Percentiles rank a stretch among this genome's conserved stretches.
Evolutionary conservation across 2,888 invertebrate genomes (phyloP).

Genomic region (Sabellastarte sp.): DNA sequence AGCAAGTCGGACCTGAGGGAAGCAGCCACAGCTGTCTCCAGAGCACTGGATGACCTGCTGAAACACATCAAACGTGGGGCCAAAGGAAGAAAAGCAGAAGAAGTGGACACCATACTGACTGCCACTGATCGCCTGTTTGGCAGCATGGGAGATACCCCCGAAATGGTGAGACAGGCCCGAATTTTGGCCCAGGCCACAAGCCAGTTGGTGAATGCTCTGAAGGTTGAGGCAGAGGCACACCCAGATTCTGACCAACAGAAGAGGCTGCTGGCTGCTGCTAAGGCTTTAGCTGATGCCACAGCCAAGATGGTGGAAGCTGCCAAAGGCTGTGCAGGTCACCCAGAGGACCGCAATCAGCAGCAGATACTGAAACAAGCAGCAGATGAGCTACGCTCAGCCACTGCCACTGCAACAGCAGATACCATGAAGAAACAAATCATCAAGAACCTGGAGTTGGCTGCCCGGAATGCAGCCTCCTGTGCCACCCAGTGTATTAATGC

Average conservation of each 20-base stretch:
- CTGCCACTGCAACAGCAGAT: conserved; percentile 82
- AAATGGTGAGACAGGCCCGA: conserved; percentile 92
- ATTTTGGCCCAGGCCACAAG: conserved; percentile 89
- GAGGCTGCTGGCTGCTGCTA: conserved; percentile 88
- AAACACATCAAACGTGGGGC: conserved; percentile 76
- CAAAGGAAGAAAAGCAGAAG: not conserved
- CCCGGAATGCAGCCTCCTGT: conserved; percentile 81
- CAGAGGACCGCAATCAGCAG: conserved; percentile 80
- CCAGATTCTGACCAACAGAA: conserved; percentile 86
- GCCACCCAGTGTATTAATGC: conserved; percentile 90
- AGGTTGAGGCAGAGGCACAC: conserved; percentile 87
- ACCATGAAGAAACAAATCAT: conserved; percentile 75
- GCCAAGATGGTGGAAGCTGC: conserved; percentile 96
- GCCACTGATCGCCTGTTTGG: conserved; percentile 86
- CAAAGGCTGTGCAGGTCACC: conserved; percentile 82
- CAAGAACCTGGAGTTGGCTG: conserved; percentile 69
- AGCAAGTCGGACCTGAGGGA: conserved; percentile 73
- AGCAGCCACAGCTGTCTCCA: not conserved
- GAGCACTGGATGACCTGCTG: conserved; percentile 81
- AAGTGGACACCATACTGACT: conserved; percentile 79
- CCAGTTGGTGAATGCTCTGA: conserved; percentile 88
- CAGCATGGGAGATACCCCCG: conserved; percentile 81
- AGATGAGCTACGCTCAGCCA: conserved; percentile 85
- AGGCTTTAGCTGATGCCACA: conserved; percentile 90
- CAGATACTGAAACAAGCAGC: conserved; percentile 83